Percentiles rank a stretch among this genome's conserved stretches.
Conservation (phyloP, 2,113 vertebrate species). For the Ammodramus savannarum region DNA sequence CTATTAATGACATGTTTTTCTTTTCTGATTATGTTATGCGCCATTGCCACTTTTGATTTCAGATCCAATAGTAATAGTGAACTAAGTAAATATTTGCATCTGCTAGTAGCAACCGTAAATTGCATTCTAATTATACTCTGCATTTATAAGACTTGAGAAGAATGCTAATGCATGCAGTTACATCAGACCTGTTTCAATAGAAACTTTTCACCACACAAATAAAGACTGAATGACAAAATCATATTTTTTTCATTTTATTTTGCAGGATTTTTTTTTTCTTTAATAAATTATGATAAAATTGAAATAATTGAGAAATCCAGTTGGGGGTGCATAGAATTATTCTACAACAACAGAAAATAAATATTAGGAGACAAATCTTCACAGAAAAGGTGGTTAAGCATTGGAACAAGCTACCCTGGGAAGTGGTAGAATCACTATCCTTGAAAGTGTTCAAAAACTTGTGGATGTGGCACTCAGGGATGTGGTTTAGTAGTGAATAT, state of each 20-base stretch:
- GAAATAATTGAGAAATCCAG: background rate
- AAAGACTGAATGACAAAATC: background rate
- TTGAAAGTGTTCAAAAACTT: background rate
- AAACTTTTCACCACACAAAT: background rate
- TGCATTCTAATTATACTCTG: background rate
- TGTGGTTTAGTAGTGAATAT: background rate
- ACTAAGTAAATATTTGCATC: slow-evolving; percentile 6
- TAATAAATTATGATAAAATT: background rate
- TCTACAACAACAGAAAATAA: background rate
- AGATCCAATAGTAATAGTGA: background rate
- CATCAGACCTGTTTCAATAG: background rate
- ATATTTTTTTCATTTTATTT: background rate
- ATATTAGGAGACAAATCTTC: background rate
- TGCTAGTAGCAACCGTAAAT: background rate
- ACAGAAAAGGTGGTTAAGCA: background rate
- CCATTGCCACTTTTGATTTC: background rate
- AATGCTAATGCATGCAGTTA: background rate
- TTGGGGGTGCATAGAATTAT: background rate
- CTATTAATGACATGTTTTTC: background rate
- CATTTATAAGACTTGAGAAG: background rate
- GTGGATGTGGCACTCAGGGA: no score
- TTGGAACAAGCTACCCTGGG: background rate
- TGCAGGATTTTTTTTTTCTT: background rate
- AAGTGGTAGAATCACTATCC: background rate
- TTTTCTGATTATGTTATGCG: background rate